A percentile compares a stretch with the other conserved stretches of the same genome.
Conservation (phyloP, 2,888 invertebrate species). For the Andrena flavipes region DNA sequence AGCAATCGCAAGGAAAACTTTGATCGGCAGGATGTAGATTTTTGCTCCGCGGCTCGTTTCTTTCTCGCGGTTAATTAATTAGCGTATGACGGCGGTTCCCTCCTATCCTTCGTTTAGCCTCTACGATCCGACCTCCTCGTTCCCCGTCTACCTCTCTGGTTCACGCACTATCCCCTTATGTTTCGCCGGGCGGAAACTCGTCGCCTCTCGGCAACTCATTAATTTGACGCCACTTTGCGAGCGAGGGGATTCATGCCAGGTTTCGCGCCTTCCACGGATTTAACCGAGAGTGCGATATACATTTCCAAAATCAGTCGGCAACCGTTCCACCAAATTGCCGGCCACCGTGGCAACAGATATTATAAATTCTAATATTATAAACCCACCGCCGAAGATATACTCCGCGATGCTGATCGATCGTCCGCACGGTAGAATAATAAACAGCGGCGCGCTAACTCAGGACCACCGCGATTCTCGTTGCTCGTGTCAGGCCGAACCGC, state of each 20-base stretch:
- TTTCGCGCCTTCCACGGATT: conserved; percentile 17
- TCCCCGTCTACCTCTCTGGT: conserved; percentile 16
- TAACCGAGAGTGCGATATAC: conserved; percentile 1
- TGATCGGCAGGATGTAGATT: conserved; percentile 35
- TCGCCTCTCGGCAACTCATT: conserved; percentile 57
- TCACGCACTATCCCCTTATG: conserved; percentile 33
- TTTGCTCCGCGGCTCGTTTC: conserved; percentile 25
- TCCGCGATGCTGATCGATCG: not conserved
- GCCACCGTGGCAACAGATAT: not conserved
- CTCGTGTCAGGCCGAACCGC: conserved; percentile 5
- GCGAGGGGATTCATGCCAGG: conserved; percentile 39
- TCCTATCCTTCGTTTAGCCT: conserved; percentile 41
- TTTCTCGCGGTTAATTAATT: conserved; percentile 64
- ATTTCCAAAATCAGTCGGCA: conserved; percentile 15
- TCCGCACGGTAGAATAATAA: not conserved
- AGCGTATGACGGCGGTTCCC: conserved; percentile 45
- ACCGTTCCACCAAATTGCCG: not conserved
- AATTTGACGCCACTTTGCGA: conserved; percentile 61
- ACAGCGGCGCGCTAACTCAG: not conserved
- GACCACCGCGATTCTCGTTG: conserved; percentile 20
- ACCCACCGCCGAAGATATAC: too few species aligned
- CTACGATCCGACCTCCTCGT: conserved; percentile 6
- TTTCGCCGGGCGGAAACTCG: conserved; percentile 51
- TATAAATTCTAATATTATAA: too few species aligned
- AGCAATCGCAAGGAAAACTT: conserved; percentile 24